Evolutionary conservation across 2,888 invertebrate genomes (phyloP), one percentile per base, ranked within the genome.

Genomic region (Callyntrura guangdongensis): DNA sequence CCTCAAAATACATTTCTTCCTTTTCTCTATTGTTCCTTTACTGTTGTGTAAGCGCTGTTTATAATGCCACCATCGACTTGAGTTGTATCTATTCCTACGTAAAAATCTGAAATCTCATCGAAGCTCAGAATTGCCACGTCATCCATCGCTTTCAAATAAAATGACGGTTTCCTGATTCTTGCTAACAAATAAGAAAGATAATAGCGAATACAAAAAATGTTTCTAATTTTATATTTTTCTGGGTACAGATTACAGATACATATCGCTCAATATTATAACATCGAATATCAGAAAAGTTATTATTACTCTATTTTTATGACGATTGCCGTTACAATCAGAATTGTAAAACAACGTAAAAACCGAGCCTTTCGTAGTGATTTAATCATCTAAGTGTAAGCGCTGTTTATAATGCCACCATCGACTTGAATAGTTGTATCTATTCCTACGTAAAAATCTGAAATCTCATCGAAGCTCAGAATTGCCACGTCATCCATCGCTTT

Each of bases 401-500:
- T n/a, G n/a, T n/a, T n/a, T 17, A 17, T 59, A 6, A 59, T 61
- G 22, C 22, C 17, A 22, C 61, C 5, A 2, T 20, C 6, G 61
- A 53, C 11, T 59, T 59, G 20, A 6, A 5, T 59, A 17, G 17
- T 0, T 22, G 61, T 2, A 6, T 53, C 11, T 27, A 64, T 1
- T 20, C 22, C 20, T 61, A 61, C 61, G 22, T 77, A 56, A 77
- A 64, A 69, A 82, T 82, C 72, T 69, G 47, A 77, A 84, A 47
- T 83, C 77, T 20, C 74, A 64, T 49, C 74, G 36, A 86, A 61
- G n/a, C n/a, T n/a, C n/a, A 72, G 17, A 77, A 86, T 49, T 22
- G 90, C 85, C 64, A 67, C 82, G 61, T 90, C 90, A 90, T 90
- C 90, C 69, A 72, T 67, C 86, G 59, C 74, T 64, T 77, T 17